phyloP scores from a whole-genome alignment of 2,888 invertebrate genomes.

The Aphodius granarius region DNA sequence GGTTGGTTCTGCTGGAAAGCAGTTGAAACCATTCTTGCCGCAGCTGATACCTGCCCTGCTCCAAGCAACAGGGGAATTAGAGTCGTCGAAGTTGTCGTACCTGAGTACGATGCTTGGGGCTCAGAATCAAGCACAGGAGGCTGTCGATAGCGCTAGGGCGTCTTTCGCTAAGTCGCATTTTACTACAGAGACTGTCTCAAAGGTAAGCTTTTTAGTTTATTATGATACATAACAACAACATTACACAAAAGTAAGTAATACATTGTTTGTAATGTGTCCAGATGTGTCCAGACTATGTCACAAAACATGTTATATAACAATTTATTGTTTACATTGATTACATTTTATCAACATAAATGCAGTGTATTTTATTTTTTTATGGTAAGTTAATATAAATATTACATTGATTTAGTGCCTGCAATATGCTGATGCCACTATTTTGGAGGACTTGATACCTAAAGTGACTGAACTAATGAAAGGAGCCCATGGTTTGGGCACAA shows the following conservation, averaged over 20 bases:
- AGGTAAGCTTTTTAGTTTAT: conserved; percentile 55
- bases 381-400: conserved; percentile 4
- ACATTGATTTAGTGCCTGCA: conserved; percentile 58
- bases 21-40: conserved; percentile 79
- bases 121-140: conserved; percentile 72
- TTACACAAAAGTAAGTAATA: too few relatives aligned
- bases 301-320: too few relatives aligned
- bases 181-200: conserved; percentile 84
- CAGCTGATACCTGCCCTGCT: conserved; percentile 81
- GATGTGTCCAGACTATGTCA: too few relatives aligned
- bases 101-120: conserved; percentile 71
- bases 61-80: conserved; percentile 84
- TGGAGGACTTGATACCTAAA: conserved; percentile 80
- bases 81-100: conserved; percentile 78
- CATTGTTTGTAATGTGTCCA: too few relatives aligned
- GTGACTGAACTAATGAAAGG: conserved; percentile 79
- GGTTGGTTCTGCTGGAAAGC: conserved; percentile 76
- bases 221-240: too few relatives aligned
- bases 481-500: conserved; percentile 81
- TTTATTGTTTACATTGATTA: too few relatives aligned
- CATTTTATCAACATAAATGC: too few relatives aligned
- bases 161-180: conserved; percentile 82
- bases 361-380: too few relatives aligned
- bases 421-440: conserved; percentile 73
- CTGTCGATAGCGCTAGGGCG: conserved; percentile 78